phyloP scores from a whole-genome alignment of 1,140 invertebrate genomes.

The Latrodectus geometricus region DNA sequence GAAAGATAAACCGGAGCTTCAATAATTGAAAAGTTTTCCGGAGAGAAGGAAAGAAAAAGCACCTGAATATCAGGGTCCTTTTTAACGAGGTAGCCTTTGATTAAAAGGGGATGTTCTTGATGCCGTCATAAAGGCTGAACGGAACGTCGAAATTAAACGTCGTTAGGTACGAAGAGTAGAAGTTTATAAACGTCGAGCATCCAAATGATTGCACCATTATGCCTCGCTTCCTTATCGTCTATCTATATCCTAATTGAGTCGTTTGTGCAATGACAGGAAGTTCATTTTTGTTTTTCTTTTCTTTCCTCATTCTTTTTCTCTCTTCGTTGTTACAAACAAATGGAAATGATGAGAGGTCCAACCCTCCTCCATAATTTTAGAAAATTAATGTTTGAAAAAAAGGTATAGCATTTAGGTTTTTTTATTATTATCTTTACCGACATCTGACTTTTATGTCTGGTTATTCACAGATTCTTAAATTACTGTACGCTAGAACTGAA shows the following conservation, averaged over 20 bases:
- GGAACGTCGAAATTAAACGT: conserved; percentile 55
- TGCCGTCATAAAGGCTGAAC: conserved; percentile 58
- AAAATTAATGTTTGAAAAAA: not conserved
- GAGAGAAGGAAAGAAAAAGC: not conserved
- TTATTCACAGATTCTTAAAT: not conserved
- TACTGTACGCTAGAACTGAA: too few relatives aligned
- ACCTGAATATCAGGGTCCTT: conserved; percentile 21
- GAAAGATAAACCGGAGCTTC: conserved; percentile 50
- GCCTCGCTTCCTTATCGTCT: conserved; percentile 33
- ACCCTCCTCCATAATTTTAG: not conserved
- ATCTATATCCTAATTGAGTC: conserved; percentile 56
- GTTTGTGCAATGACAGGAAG: conserved; percentile 38
- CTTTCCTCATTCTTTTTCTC: not conserved
- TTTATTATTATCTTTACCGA: not conserved
- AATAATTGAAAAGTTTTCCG: conserved; percentile 58
- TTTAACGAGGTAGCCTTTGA: conserved; percentile 59
- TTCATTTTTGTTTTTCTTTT: conserved; percentile 4
- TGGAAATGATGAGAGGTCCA: not conserved
- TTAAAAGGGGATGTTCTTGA: conserved; percentile 48
- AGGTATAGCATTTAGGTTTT: not conserved
- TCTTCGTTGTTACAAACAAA: not conserved
- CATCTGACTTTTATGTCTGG: not conserved
- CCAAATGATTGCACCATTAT: conserved; percentile 43
- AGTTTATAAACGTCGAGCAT: conserved; percentile 28
- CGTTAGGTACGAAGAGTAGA: conserved; percentile 48